Conservation (phyloP, 2,888 invertebrate genomes). For the Crossocerus cetratus region DNA sequence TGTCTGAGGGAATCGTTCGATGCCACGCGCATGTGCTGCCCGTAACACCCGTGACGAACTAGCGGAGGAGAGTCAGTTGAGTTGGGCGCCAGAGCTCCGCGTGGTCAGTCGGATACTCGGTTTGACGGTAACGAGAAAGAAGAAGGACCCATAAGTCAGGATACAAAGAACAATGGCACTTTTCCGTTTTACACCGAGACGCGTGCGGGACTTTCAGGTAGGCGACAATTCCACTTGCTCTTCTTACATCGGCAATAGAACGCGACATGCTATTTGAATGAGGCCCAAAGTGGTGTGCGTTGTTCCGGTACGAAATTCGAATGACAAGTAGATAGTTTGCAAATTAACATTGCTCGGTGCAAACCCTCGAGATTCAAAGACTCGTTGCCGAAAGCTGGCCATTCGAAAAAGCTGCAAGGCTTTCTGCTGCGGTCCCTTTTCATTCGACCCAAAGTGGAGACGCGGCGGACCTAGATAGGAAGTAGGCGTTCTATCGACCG, state of each 20-base stretch:
- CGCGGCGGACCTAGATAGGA: slow-evolving; percentile 27
- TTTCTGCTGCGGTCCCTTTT: neutral
- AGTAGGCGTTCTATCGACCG: slow-evolving; percentile 51
- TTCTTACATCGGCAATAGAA: slow-evolving; percentile 17
- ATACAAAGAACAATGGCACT: slow-evolving; percentile 71
- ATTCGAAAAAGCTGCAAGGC: no score
- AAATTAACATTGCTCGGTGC: neutral
- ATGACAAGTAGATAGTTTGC: slow-evolving; percentile 35
- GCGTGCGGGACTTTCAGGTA: slow-evolving; percentile 74
- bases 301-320: slow-evolving; percentile 61
- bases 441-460: slow-evolving; percentile 16
- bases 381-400: no score
- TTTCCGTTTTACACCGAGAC: slow-evolving; percentile 72
- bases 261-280: slow-evolving; percentile 41
- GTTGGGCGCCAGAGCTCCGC: slow-evolving; percentile 74
- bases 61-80: slow-evolving; percentile 56
- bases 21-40: slow-evolving; percentile 47
- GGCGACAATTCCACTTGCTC: slow-evolving; percentile 33
- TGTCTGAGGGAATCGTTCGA: slow-evolving; percentile 35
- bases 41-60: slow-evolving; percentile 38
- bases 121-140: slow-evolving; percentile 54
- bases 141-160: slow-evolving; percentile 47
- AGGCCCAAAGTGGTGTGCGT: slow-evolving; percentile 34
- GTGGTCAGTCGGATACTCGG: slow-evolving; percentile 65
- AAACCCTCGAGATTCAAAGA: no score